phyloP scores from a whole-genome alignment of 2,113 vertebrate genomes.

The Alces alces region DNA sequence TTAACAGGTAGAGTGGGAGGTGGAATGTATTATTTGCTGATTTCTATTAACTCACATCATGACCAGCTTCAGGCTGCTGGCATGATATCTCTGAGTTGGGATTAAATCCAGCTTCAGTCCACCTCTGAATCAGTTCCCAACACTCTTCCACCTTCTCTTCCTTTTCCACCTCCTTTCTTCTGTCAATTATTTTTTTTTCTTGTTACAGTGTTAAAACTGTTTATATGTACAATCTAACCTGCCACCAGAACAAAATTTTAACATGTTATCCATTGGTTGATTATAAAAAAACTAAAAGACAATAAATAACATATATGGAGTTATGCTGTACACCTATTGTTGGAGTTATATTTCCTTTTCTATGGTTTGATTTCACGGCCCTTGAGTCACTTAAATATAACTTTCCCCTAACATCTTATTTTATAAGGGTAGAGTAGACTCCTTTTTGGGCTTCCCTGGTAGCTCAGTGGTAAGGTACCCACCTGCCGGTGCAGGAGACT shows the following conservation, averaged over 20 bases:
- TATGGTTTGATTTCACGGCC: neutral
- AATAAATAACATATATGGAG: neutral
- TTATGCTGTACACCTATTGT: neutral
- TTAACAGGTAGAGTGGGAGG: neutral
- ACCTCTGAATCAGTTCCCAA: neutral
- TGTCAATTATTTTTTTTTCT: neutral
- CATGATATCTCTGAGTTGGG: neutral
- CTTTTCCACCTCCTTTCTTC: neutral
- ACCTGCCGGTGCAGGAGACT: neutral
- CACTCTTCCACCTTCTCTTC: neutral
- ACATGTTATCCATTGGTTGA: neutral
- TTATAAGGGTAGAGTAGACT: neutral
- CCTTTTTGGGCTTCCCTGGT: neutral
- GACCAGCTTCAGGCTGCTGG: neutral
- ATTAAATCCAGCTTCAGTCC: neutral
- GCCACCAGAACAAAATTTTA: neutral
- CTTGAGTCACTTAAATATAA: neutral
- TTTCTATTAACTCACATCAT: neutral
- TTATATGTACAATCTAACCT: neutral
- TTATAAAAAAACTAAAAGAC: neutral
- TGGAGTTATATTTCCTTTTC: neutral
- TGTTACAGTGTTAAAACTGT: neutral
- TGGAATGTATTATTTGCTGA: neutral
- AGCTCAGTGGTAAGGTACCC: neutral
- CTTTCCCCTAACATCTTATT: neutral